Base-by-base conservation (phyloP, 2,888 invertebrate species). In the Ommatoiulus sabulosus region DNA sequence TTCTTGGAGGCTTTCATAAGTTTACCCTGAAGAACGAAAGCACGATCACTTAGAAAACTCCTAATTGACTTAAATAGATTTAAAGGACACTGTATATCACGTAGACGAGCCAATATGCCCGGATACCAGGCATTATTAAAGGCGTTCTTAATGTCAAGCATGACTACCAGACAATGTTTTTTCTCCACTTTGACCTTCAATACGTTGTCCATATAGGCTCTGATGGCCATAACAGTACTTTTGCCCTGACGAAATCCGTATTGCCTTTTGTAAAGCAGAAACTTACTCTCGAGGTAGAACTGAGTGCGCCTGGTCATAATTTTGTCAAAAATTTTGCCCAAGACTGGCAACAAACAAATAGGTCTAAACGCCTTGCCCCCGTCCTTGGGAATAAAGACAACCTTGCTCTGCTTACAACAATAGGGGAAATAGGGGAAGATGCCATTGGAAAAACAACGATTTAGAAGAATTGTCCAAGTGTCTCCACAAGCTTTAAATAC, bases 151-250 rank as follows among this genome's bases (percentile, higher is more conserved):
- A 72, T 72, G 24, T 72, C 24, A 0, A 72, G 10, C 0, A 24
- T 2, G 0, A 72, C 72, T 0, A 24, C 10, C 8, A 72, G 10
- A 0, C 72, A 72, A 1, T 72, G 72, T 0, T 6, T 72, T 3
- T 0, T 8, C 24, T 8, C 3, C 1, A 1, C 3, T 7, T 72
- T 6, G 0, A 0, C 12, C 0, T 24, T n/a, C 10, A 2, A 3
- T 7, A 20, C 24, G 0, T 24, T 0, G 2, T 24, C 20, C 8
- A 24, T n/a, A 24, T 72, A 24, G 24, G 10, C 8, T 24, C 10
- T 5, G 0, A 10, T 24, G 2, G 72, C 24, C 1, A 24, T 5
- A 0, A 24, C 35, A 2, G 35, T n/a, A 8, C 10, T n/a, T n/a
- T 3, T 0, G 0, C 72, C 24, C 12, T 24, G 24, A 0, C 8